phyloP scores from a whole-genome alignment of 2,797 vertebrate species.

The Rhincodon typus region DNA sequence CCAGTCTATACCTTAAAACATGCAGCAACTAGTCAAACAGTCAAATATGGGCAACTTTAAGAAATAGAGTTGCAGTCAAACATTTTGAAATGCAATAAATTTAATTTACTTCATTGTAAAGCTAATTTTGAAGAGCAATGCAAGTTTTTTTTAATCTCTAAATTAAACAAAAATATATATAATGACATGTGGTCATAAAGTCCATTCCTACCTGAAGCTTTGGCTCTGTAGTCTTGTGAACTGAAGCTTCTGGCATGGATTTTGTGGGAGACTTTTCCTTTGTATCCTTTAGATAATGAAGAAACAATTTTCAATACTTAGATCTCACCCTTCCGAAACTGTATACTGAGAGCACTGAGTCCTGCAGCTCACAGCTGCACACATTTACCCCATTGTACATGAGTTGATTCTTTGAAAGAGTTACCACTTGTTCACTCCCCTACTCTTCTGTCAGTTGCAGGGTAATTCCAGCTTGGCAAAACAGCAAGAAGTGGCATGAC shows the following conservation, averaged over 20 bases:
- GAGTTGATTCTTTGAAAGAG: background rate
- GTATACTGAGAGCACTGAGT: background rate
- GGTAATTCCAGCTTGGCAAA: background rate
- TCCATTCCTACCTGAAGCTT: background rate
- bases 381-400: background rate
- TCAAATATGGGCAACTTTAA: background rate
- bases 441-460: background rate
- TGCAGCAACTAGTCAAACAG: background rate
- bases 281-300: background rate
- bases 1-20: background rate
- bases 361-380: background rate
- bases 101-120: too few species aligned
- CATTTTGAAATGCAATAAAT: background rate
- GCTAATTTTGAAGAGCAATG: background rate
- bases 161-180: too few species aligned
- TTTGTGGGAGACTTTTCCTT: background rate
- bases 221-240: background rate
- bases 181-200: background rate
- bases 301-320: background rate
- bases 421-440: background rate
- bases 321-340: background rate
- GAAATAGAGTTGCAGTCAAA: background rate
- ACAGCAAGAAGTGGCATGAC: background rate
- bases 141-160: background rate
- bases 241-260: background rate